Evolutionary conservation across 1,140 invertebrate genomes (phyloP).

Genomic region (Aphelenchoides avenae): DNA sequence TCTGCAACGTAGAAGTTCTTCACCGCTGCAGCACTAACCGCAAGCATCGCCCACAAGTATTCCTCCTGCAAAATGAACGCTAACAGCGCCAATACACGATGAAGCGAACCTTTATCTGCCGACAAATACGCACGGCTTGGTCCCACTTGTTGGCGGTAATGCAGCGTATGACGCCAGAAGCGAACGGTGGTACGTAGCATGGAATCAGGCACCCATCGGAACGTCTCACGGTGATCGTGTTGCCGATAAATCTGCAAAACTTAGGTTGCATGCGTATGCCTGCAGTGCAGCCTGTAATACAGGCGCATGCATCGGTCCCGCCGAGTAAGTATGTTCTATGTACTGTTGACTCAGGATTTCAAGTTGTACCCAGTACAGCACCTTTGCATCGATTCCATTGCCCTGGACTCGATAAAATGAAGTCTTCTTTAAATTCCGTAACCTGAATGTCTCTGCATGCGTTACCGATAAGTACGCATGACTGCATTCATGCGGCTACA

Average conservation of each 20-base stretch:
- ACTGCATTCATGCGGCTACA: no score
- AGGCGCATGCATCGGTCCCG: no score
- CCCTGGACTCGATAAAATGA: no score
- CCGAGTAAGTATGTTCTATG: no score
- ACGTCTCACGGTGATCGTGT: conserved; percentile 71
- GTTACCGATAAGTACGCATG: no score
- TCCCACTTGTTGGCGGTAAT: conserved; percentile 69
- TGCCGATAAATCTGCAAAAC: conserved; percentile 72
- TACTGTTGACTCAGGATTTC: no score
- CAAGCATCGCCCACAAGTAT: conserved; percentile 81
- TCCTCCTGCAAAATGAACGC: conserved; percentile 66
- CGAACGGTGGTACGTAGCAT: conserved; percentile 68
- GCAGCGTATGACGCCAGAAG: conserved; percentile 68
- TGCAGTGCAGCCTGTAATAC: no score
- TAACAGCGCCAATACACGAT: conserved; percentile 3
- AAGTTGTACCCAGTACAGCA: no score
- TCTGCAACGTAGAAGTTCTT: conserved; percentile 78
- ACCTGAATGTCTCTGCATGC: no score
- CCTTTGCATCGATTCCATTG: no score
- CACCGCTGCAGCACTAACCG: conserved; percentile 75
- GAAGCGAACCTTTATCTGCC: conserved; percentile 69
- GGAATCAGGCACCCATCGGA: conserved; percentile 70
- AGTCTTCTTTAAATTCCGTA: no score
- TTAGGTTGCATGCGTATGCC: no score
- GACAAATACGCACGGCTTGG: conserved; percentile 73